phyloP scores from a whole-genome alignment of 2,888 invertebrate genomes.

The Andrena trimmerana region DNA sequence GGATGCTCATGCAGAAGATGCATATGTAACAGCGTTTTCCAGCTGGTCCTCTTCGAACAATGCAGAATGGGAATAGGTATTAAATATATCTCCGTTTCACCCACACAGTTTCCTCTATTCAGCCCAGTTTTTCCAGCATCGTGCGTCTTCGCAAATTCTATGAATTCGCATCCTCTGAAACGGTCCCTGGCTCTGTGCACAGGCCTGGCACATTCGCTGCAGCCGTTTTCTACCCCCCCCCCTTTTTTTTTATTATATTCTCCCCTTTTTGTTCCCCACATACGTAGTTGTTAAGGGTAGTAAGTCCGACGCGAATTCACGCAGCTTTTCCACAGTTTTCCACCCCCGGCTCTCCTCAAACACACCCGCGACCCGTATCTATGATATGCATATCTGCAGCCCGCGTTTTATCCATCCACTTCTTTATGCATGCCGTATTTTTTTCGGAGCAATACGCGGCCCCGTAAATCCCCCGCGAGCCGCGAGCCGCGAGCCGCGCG shows the following conservation, averaged over 20 bases:
- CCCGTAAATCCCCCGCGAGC: slow-evolving; percentile 29
- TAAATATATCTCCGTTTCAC: slow-evolving; percentile 1
- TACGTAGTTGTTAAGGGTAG: slow-evolving; percentile 5
- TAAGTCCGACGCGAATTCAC: slow-evolving; percentile 31
- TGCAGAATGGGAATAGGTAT: too few relatives aligned
- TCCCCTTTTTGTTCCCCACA: not conserved
- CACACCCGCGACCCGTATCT: slow-evolving; percentile 20
- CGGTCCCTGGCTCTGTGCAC: not conserved
- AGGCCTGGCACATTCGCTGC: not conserved
- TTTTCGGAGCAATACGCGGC: slow-evolving; percentile 33
- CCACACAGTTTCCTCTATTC: not conserved
- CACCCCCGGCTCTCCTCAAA: not conserved
- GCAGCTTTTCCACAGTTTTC: slow-evolving; percentile 16
- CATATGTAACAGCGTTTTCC: too few relatives aligned
- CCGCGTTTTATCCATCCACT: slow-evolving; percentile 39
- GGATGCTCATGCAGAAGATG: too few relatives aligned
- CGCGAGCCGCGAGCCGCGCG: not conserved
- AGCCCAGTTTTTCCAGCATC: not conserved
- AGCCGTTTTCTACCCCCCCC: not conserved
- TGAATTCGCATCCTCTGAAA: not conserved
- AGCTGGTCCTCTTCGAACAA: too few relatives aligned
- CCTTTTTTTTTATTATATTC: not conserved
- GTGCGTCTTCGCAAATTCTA: not conserved
- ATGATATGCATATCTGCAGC: slow-evolving; percentile 55
- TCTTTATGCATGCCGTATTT: slow-evolving; percentile 46